A percentile compares a stretch with the other conserved stretches of the same genome.
phyloP scores from a whole-genome alignment of 2,797 vertebrate species.

The Pyrocephalus nanus region DNA sequence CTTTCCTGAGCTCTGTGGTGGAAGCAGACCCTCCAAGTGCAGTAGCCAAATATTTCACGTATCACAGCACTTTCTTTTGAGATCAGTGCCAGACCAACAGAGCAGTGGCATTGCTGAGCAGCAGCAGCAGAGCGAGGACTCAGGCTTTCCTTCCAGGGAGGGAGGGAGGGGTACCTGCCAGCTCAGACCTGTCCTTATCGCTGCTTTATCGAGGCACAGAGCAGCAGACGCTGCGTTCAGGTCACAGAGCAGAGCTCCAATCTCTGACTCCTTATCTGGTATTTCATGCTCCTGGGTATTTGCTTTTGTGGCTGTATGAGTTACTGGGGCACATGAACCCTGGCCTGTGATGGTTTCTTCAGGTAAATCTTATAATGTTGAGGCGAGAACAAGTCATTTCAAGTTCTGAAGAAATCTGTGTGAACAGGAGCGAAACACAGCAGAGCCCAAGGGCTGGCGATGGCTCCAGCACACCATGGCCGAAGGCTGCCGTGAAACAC shows the following conservation, averaged over 20 bases:
- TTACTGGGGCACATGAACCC: not conserved
- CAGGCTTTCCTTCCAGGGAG: fast-evolving
- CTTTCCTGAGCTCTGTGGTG: fast-evolving
- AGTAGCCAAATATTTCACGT: not conserved
- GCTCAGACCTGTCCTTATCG: not conserved
- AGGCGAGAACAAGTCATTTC: not conserved
- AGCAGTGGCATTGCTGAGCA: not conserved
- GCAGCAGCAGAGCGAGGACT: not conserved
- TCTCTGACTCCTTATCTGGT: not conserved
- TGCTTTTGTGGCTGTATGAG: not conserved
- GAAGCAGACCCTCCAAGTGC: not conserved
- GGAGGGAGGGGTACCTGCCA: not conserved
- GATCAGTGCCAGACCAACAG: not conserved
- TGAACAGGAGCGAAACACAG: not conserved
- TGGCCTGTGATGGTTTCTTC: not conserved
- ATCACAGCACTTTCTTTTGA: not conserved
- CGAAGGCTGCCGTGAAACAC: not conserved
- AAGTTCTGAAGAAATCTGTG: not conserved
- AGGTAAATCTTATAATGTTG: not conserved
- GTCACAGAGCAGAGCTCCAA: not conserved
- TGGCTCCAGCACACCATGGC: fast-evolving
- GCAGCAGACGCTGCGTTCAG: fast-evolving
- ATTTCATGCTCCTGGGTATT: not conserved
- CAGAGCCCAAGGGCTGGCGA: fast-evolving
- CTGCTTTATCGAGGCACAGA: not conserved